Conservation (phyloP, 2,113 vertebrate species). For the Larimichthys polyactis region DNA sequence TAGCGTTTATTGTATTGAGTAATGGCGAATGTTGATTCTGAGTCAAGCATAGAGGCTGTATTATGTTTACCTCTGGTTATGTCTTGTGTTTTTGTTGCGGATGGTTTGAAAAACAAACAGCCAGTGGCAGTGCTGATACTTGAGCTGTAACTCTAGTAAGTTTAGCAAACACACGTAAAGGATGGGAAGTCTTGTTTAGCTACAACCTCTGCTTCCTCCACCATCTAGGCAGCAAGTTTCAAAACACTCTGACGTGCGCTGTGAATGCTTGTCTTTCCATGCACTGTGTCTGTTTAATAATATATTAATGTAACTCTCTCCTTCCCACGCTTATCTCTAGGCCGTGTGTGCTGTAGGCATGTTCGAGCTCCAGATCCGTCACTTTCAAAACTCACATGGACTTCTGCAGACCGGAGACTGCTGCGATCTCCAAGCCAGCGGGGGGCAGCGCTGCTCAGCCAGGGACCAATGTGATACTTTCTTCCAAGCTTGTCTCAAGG, state of each 20-base stretch:
- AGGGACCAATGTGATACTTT: conserved; percentile 84
- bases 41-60: too few relatives aligned
- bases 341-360: conserved; percentile 76
- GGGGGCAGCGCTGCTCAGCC: conserved; percentile 76
- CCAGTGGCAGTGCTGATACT: too few relatives aligned
- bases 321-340: conserved; percentile 54
- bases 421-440: conserved; percentile 79
- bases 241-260: not conserved
- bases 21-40: too few relatives aligned
- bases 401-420: conserved; percentile 82
- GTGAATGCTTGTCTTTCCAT: too few relatives aligned
- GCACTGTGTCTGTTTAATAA: not conserved
- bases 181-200: too few relatives aligned
- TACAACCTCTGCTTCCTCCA: not conserved
- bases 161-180: too few relatives aligned
- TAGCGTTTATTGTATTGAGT: too few relatives aligned
- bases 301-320: not conserved
- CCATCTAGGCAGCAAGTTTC: not conserved
- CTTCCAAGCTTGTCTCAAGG: conserved; percentile 87
- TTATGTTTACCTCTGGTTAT: too few relatives aligned
- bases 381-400: conserved; percentile 82
- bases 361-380: conserved; percentile 87
- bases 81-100: too few relatives aligned
- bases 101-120: too few relatives aligned
- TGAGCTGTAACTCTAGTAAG: too few relatives aligned